Base-by-base conservation (phyloP, 2,888 invertebrate genomes). In the Dicyrtomina minuta region DNA sequence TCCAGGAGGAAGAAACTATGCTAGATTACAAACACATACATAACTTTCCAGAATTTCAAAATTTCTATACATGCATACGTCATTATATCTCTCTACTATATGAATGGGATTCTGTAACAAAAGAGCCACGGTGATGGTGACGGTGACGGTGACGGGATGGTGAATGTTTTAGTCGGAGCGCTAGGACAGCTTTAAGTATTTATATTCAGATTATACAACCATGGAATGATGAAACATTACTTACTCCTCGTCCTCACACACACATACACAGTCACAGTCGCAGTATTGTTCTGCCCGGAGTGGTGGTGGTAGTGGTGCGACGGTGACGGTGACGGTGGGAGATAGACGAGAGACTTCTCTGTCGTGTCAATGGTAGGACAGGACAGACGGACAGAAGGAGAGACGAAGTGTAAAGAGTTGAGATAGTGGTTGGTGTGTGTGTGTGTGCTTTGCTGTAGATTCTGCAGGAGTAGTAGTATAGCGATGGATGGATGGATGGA, bases 191-290 rank as follows among this genome's bases (percentile, higher is more conserved):
- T n/a, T n/a, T n/a, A n/a, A n/a, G n/a, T n/a, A n/a, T n/a, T n/a
- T n/a, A n/a, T n/a, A n/a, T n/a, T n/a, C n/a, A n/a, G n/a, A n/a
- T n/a, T n/a, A n/a, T n/a, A n/a, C 22, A 53, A 53, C 53, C 53
- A 53, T 22, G 53, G 17, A 53, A 46, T 15, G 17, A 53, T 53
- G 53, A 53, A 24, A 24, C 53, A 53, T 53, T 53, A n/a, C n/a
- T n/a, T n/a, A n/a, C n/a, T n/a, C n/a, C n/a, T n/a, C n/a, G n/a
- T n/a, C n/a, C n/a, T n/a, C n/a, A n/a, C n/a, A n/a, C n/a, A n/a
- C n/a, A n/a, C n/a, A n/a, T n/a, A n/a, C n/a, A n/a, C n/a, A n/a
- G n/a, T n/a, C n/a, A n/a, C n/a, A n/a, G n/a, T n/a, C n/a, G n/a
- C n/a, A n/a, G n/a, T n/a, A n/a, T n/a, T n/a, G n/a, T n/a, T n/a